Percentiles rank a stretch among this genome's conserved stretches.
Conservation (phyloP, 1,140 invertebrate species). For the Drosophila hydei region DNA sequence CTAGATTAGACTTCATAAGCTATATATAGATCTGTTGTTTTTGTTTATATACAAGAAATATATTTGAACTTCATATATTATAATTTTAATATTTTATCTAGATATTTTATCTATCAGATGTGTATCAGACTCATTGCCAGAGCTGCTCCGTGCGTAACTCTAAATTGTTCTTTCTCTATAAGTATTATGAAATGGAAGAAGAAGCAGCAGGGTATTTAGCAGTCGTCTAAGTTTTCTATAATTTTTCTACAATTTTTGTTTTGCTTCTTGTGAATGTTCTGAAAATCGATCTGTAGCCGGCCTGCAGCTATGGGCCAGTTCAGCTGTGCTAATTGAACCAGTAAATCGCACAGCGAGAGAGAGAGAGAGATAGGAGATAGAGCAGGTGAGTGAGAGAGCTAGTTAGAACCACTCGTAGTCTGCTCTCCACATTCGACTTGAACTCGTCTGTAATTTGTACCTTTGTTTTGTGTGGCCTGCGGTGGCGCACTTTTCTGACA, state of each 20-base stretch:
- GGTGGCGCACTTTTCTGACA: slow-evolving; percentile 35
- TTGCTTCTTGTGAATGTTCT: slow-evolving; percentile 15
- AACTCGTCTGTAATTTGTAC: slow-evolving; percentile 40
- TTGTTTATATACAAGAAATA: too few relatives aligned
- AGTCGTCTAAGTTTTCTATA: background rate
- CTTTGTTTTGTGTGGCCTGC: slow-evolving; percentile 19
- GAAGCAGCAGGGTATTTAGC: too few relatives aligned
- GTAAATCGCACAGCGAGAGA: slow-evolving; percentile 57
- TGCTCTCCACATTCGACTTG: background rate
- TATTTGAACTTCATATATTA: too few relatives aligned
- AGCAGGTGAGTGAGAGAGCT: background rate
- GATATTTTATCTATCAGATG: too few relatives aligned
- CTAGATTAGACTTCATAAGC: too few relatives aligned
- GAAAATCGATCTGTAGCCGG: slow-evolving; percentile 26
- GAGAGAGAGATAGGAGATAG: background rate
- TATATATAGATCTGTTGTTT: too few relatives aligned
- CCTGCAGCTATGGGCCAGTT: slow-evolving; percentile 59
- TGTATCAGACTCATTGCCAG: too few relatives aligned
- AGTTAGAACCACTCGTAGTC: too few relatives aligned
- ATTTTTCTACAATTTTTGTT: background rate
- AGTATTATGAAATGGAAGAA: too few relatives aligned
- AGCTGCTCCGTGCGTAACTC: too few relatives aligned
- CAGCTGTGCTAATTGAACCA: slow-evolving; percentile 67
- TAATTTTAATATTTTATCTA: too few relatives aligned
- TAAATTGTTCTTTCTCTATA: too few relatives aligned